phyloP scores from a whole-genome alignment of 2,888 invertebrate species.

The Idaea biselata region DNA sequence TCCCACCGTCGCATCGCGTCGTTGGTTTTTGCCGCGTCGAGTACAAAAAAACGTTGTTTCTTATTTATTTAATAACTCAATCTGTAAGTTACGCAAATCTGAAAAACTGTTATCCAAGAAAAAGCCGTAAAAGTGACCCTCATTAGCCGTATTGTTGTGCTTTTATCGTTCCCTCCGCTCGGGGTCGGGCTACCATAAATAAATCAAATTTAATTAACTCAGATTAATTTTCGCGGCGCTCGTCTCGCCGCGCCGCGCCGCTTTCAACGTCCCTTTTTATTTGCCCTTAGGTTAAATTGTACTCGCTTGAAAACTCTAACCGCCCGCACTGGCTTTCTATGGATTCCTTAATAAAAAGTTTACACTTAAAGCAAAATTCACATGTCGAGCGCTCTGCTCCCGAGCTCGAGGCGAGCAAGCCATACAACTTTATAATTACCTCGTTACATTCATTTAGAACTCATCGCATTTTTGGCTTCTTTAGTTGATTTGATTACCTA shows the following conservation, averaged over 20 bases:
- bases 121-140: conserved; percentile 76
- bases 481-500: conserved; percentile 29
- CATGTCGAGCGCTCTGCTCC: conserved; percentile 53
- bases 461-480: conserved; percentile 36
- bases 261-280: conserved; percentile 66
- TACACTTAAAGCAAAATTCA: conserved; percentile 67
- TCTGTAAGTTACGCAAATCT: conserved; percentile 64
- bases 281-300: conserved; percentile 63
- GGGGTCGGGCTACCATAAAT: conserved; percentile 66
- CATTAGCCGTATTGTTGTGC: conserved; percentile 76
- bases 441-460: conserved; percentile 54
- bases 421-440: conserved; percentile 57
- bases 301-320: conserved; percentile 55
- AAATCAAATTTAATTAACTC: conserved; percentile 81
- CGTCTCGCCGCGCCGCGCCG: conserved; percentile 40
- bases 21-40: not conserved
- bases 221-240: conserved; percentile 77
- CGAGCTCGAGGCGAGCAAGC: conserved; percentile 39
- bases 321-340: conserved; percentile 53
- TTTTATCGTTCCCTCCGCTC: conserved; percentile 65
- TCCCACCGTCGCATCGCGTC: no score
- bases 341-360: conserved; percentile 78
- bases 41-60: conserved; percentile 43
- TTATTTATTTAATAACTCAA: conserved; percentile 36
- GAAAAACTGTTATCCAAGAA: conserved; percentile 65